phyloP scores from a whole-genome alignment of 1,140 invertebrate species.

The Drosophila pallidifrons region DNA sequence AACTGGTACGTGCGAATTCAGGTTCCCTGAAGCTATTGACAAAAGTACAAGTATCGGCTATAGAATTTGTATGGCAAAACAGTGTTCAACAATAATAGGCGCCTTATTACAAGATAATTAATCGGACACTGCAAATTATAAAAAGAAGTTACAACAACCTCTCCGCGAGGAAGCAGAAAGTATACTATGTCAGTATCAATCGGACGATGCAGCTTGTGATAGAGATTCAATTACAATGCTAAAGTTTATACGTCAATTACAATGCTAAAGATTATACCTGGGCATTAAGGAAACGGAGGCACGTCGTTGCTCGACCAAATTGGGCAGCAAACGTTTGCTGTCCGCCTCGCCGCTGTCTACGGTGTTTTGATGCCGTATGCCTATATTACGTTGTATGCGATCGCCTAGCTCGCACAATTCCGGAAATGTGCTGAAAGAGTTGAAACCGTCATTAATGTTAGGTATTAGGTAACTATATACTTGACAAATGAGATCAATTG shows the following conservation, averaged over 20 bases:
- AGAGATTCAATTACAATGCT: too few species aligned
- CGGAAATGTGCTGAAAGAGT: conserved; percentile 87
- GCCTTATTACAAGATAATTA: too few species aligned
- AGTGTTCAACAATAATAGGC: too few species aligned
- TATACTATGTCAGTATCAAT: too few species aligned
- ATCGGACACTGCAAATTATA: too few species aligned
- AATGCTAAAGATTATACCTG: conserved; percentile 51
- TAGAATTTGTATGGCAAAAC: too few species aligned
- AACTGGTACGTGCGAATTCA: conserved; percentile 30
- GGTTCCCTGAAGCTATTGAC: conserved; percentile 34
- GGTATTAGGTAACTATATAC: too few species aligned
- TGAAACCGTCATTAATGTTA: background rate
- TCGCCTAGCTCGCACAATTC: conserved; percentile 89
- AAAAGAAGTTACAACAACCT: too few species aligned
- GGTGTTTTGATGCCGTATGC: conserved; percentile 88
- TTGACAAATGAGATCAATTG: background rate
- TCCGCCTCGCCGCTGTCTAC: conserved; percentile 85
- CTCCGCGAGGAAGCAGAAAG: too few species aligned
- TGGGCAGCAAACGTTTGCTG: conserved; percentile 66
- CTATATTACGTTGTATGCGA: conserved; percentile 86
- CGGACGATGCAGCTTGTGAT: too few species aligned
- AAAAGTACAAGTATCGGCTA: background rate
- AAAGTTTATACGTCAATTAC: conserved; percentile 37
- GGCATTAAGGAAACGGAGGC: conserved; percentile 84
- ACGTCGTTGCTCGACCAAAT: conserved; percentile 77